Evolutionary conservation across 2,888 invertebrate species (phyloP).

Genomic region (Boloria selene): DNA sequence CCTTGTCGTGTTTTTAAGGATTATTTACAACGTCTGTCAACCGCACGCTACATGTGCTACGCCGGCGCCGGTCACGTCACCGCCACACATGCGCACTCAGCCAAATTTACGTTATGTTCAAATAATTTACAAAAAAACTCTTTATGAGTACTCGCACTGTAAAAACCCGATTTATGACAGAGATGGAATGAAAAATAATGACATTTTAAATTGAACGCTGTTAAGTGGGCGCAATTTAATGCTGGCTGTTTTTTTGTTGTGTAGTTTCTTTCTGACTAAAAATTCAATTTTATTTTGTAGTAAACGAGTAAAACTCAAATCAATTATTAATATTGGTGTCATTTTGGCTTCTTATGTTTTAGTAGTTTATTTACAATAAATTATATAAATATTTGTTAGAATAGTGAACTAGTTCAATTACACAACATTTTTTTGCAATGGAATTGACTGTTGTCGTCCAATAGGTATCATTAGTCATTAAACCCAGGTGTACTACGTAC

Average conservation of each 20-base stretch:
- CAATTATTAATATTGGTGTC: no score
- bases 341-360: no score
- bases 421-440: no score
- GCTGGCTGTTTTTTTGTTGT: not conserved
- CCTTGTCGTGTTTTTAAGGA: slow-evolving; percentile 27
- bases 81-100: slow-evolving; percentile 47
- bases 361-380: no score
- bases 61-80: slow-evolving; percentile 55
- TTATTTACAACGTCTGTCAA: slow-evolving; percentile 44
- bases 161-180: slow-evolving; percentile 33
- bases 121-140: slow-evolving; percentile 43
- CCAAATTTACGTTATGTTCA: slow-evolving; percentile 43
- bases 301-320: no score
- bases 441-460: not conserved
- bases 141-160: slow-evolving; percentile 32
- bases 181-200: slow-evolving; percentile 30
- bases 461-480: slow-evolving; percentile 5
- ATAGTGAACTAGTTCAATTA: no score
- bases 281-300: no score
- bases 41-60: slow-evolving; percentile 56
- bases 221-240: slow-evolving; percentile 32
- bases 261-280: no score
- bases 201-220: slow-evolving; percentile 28
- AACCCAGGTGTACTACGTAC: no score
- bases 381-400: no score